Conservation (phyloP, 2,888 invertebrate genomes). For the Epirrhoe tristata region DNA sequence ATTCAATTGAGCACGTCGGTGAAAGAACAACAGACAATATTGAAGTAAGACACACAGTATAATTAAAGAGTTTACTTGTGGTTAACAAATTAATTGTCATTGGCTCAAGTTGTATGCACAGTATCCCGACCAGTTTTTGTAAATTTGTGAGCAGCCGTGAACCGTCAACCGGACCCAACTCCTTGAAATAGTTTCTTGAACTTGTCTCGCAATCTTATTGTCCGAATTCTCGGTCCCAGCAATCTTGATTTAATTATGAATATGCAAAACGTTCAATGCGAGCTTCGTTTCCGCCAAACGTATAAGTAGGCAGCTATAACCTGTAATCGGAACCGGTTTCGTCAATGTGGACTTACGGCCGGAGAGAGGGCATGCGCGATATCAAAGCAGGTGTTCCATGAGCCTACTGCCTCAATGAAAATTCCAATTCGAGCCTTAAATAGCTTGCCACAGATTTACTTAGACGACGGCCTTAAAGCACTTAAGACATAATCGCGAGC, state of each 20-base stretch:
- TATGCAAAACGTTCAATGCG: conserved; percentile 69
- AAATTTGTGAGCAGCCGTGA: conserved; percentile 12
- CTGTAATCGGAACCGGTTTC: conserved; percentile 84
- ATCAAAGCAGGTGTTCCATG: conserved; percentile 83
- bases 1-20: conserved; percentile 28
- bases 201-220: conserved; percentile 25
- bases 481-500: conserved; percentile 17
- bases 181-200: conserved; percentile 33
- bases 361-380: conserved; percentile 80
- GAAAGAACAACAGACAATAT: conserved; percentile 30
- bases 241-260: conserved; percentile 50
- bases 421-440: conserved; percentile 76
- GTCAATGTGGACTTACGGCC: conserved; percentile 80
- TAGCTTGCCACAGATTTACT: conserved; percentile 70
- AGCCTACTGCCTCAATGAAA: conserved; percentile 81
- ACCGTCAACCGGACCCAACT: conserved; percentile 5
- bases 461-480: conserved; percentile 44
- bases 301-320: conserved; percentile 82
- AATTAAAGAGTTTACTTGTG: conserved; percentile 22
- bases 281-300: conserved; percentile 83
- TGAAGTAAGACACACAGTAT: conserved; percentile 24
- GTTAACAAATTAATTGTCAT: conserved; percentile 30
- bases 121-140: conserved; percentile 8
- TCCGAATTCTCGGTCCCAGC: conserved; percentile 32
- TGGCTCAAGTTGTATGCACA: conserved; percentile 14